Evolutionary conservation across 2,888 invertebrate genomes (phyloP).

Genomic region (Candidula unifasciata): DNA sequence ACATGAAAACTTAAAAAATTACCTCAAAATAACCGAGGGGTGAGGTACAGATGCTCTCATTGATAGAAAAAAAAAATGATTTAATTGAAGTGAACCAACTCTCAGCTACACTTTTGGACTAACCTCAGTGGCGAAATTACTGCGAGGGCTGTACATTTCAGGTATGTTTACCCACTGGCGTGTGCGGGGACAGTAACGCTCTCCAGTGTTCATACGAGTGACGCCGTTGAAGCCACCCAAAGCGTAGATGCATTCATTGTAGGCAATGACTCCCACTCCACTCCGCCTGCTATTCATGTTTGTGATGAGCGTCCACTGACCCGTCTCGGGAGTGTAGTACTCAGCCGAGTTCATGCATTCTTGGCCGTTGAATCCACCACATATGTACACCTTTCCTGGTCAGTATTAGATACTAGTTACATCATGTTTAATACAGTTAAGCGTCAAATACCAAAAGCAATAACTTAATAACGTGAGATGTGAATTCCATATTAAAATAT

Average conservation of each 20-base stretch:
- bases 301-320: conserved; percentile 77
- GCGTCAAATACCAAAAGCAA: not conserved
- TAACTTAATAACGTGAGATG: not conserved
- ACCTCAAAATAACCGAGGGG: no score
- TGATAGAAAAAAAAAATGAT: no score
- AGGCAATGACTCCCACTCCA: conserved; percentile 93
- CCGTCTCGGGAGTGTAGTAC: conserved; percentile 72
- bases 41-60: no score
- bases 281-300: conserved; percentile 91
- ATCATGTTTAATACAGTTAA: not conserved
- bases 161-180: conserved; percentile 80
- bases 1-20: no score
- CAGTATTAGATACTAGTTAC: conserved; percentile 33
- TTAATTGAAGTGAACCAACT: no score
- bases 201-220: conserved; percentile 91
- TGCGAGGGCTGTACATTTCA: conserved; percentile 77
- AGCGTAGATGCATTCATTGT: conserved; percentile 86
- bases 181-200: conserved; percentile 81
- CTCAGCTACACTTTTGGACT: not conserved
- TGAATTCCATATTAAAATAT: no score
- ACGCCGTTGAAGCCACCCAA: conserved; percentile 93
- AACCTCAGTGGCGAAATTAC: conserved; percentile 78
- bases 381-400: conserved; percentile 76
- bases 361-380: conserved; percentile 78
- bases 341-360: conserved; percentile 77